A percentile compares a stretch with the other conserved stretches of the same genome.
phyloP scores from a whole-genome alignment of 2,888 invertebrate species.

The Clivina fossor region DNA sequence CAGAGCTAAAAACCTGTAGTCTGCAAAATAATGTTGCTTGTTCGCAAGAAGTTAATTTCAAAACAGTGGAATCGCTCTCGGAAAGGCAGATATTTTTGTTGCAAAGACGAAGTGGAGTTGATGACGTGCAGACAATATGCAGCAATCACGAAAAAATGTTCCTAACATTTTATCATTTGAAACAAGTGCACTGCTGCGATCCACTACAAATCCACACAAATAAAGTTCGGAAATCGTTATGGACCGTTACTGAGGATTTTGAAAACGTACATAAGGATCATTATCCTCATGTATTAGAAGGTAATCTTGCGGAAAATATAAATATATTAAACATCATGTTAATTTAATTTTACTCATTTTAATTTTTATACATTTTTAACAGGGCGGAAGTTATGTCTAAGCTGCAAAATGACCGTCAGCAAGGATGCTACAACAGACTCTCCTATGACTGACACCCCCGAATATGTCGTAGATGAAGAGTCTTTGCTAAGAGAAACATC shows the following conservation, averaged over 20 bases:
- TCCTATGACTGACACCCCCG: constrained; percentile 2
- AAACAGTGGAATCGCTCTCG: constrained; percentile 1
- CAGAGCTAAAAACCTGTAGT: constrained; percentile 3
- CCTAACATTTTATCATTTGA: constrained; percentile 5
- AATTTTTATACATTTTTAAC: constrained; percentile 5
- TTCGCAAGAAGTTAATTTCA: constrained; percentile 5
- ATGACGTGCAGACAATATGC: constrained; percentile 5
- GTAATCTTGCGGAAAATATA: constrained; percentile 1
- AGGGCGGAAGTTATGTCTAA: constrained; percentile 2
- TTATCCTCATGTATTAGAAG: constrained; percentile 3
- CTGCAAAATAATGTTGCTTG: constrained; percentile 3
- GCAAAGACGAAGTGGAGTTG: not conserved
- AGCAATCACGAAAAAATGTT: constrained; percentile 5
- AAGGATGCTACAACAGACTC: constrained; percentile 2
- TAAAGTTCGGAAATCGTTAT: constrained; percentile 1
- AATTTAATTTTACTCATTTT: constrained; percentile 3
- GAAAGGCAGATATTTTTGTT: constrained; percentile 1
- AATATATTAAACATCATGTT: constrained; percentile 5
- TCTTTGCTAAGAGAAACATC: constrained; percentile 1
- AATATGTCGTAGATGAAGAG: constrained; percentile 3
- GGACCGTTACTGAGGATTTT: constrained; percentile 1
- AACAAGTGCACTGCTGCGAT: constrained; percentile 3
- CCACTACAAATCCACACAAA: constrained; percentile 2
- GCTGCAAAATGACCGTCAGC: constrained; percentile 5
- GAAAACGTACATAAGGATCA: constrained; percentile 3